Percentiles rank a stretch among this genome's conserved stretches.
phyloP scores from a whole-genome alignment of 2,797 vertebrate species.

The Alauda arvensis region DNA sequence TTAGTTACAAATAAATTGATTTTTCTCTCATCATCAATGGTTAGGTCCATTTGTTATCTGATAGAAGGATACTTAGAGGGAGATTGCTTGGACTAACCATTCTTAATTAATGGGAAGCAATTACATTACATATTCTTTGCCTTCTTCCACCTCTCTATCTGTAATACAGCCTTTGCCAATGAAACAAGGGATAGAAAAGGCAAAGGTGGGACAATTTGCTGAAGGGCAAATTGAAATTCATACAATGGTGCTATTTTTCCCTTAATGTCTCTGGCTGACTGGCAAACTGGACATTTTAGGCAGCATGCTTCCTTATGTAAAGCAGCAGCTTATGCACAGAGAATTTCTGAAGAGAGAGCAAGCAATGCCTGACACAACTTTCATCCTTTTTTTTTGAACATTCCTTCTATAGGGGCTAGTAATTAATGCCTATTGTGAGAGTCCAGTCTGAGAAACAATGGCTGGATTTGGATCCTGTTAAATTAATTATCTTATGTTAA shows the following conservation, averaged over 20 bases:
- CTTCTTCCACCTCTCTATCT: not conserved
- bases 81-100: not conserved
- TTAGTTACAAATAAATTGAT: conserved; percentile 32
- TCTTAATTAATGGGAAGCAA: not conserved
- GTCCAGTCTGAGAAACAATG: not conserved
- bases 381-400: not conserved
- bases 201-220: not conserved
- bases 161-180: not conserved
- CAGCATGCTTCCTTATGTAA: not conserved
- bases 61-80: not conserved
- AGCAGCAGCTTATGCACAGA: not conserved
- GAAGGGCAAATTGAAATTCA: not conserved
- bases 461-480: not conserved
- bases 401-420: not conserved
- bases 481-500: not conserved
- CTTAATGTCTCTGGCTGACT: not conserved
- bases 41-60: conserved; percentile 12
- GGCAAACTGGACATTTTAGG: not conserved
- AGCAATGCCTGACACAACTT: not conserved
- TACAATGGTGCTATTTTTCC: not conserved
- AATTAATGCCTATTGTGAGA: not conserved
- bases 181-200: not conserved
- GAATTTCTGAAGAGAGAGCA: not conserved
- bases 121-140: not conserved
- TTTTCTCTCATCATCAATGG: conserved; percentile 2